Base-by-base conservation (phyloP, 2,888 invertebrate genomes). In the Tachina fera region DNA sequence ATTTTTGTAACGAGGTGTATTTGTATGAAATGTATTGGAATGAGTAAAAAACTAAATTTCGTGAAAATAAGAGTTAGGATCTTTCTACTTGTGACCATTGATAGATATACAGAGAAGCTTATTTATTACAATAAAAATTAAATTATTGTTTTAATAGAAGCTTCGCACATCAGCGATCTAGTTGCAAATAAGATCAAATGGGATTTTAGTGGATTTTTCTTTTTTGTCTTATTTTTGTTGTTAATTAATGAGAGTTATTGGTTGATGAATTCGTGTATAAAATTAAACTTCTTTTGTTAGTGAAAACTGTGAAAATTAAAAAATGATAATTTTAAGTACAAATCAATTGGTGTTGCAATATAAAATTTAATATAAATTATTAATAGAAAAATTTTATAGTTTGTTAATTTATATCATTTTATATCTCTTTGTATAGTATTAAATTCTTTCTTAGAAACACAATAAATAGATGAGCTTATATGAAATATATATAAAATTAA, bases 381-480 rank as follows among this genome's bases (percentile, higher is more conserved):
- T 68, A 16, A 43, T 61, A 60, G 9, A 45, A 56, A 60, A 65
- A 49, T 45, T 13, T 19, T 13, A 60, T 8, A 9, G 39, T 51
- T 51, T 53, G 14, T 61, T 19, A 43, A n/a, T n/a, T 16, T 49
- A 11, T 72, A 45, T 67, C 11, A 13, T 76, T 84, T 71, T 70
- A 31, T 65, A 53, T 84, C 41, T 70, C 43, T 47, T 70, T 77
- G 51, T 71, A 51, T 39, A 22, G 45, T 22, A 22, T 68, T 22
- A 53, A n/a, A 63, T 8, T 75, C 3, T 61, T 65, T 72, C 22
- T 49, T 65, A 81, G 53, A 45, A 77, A 51, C 43, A 68, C 49
- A 74, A 71, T 49, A 75, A 78, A 81, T 74, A 78, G 77, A 85
- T 68, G 85, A 85, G 81, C 85, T 85, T 82, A 82, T 51, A 78